Evolutionary conservation across 2,888 invertebrate genomes (phyloP), one percentile per base, ranked within the genome.

Genomic region (Dorcus hopei): DNA sequence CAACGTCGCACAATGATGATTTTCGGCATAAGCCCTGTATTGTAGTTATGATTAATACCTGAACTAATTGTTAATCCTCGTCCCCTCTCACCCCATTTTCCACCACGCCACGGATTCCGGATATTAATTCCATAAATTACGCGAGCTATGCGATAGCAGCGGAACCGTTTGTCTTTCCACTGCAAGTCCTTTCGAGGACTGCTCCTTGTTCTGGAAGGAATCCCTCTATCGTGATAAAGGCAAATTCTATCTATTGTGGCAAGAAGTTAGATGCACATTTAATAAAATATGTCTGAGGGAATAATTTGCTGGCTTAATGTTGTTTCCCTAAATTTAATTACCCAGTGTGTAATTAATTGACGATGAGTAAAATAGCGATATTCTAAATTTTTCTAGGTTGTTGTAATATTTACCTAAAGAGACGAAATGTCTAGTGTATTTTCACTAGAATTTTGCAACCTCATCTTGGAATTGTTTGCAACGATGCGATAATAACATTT

Each of bases 51-150:
- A 70, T 71, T 70, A 70, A 71, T 71, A 69, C 70, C 69, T 69
- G 64, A 62, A 62, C 68, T 71, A 71, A 71, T 71, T 71, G 70
- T 65, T 58, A 68, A 60, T 61, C 57, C 60, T 54, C 60, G 65
- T 67, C 64, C 61, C 62, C 61, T 62, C 64, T 55, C 58, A 54
- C 43, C 41, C 61, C 63, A 55, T 50, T 58, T 55, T 57, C 63
- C 59, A 54, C 48, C 59, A 59, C 62, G 62, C 40, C 65, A 65
- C 61, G 64, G 55, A 64, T 59, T 54, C 65, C 69, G 69, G 69
- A 69, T 69, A 69, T 69, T 74, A 75, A 74, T 74, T 74, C 73
- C 74, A 75, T 75, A 75, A 75, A 74, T 75, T 75, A 71, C 67
- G 54, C 58, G 9, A 45, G 45, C 19, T 45, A 45, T 45, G 45